A percentile compares a stretch with the other conserved stretches of the same genome.
These are phyloP conservation scores for Amiota communis DNA, from an alignment of 2,888 invertebrate genomes.

Conservation along the genomic window DNA sequence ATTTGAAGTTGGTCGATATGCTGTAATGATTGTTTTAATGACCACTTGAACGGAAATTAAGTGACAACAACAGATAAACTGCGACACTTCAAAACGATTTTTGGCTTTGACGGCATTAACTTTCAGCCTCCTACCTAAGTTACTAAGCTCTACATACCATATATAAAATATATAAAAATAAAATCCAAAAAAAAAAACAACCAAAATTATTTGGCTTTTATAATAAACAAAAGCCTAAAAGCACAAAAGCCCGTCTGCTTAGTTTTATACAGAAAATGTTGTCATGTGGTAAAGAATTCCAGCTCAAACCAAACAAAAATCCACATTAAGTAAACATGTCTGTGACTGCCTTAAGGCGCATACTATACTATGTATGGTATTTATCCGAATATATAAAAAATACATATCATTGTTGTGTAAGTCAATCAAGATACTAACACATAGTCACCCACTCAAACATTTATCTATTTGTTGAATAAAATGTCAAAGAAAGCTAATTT, in stretches of 20 bases:
- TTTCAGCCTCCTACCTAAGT: too few relatives aligned
- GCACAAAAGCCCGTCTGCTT: constrained; percentile 33
- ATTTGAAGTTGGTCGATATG: constrained; percentile 26
- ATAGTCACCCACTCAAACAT: not conserved
- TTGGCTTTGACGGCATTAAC: constrained; percentile 43
- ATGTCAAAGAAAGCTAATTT: constrained; percentile 65
- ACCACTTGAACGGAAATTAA: constrained; percentile 67
- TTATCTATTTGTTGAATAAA: constrained; percentile 36
- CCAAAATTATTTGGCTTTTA: too few relatives aligned
- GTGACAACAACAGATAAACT: constrained; percentile 64
- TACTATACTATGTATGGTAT: too few relatives aligned
- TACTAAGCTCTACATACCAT: too few relatives aligned
- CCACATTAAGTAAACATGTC: constrained; percentile 35
- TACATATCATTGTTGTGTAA: too few relatives aligned
- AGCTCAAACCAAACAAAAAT: not conserved
- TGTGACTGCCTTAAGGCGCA: not conserved
- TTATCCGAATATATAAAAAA: too few relatives aligned
- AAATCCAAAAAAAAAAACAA: not conserved
- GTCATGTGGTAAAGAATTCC: too few relatives aligned
- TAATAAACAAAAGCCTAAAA: constrained; percentile 14
- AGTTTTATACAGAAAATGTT: not conserved
- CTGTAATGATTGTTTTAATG: constrained; percentile 63
- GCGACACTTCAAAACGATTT: constrained; percentile 40
- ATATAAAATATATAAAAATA: constrained; percentile 21
- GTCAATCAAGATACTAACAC: too few relatives aligned